Conservation (phyloP, 2,797 vertebrate species). For the Astyanax mexicanus region DNA sequence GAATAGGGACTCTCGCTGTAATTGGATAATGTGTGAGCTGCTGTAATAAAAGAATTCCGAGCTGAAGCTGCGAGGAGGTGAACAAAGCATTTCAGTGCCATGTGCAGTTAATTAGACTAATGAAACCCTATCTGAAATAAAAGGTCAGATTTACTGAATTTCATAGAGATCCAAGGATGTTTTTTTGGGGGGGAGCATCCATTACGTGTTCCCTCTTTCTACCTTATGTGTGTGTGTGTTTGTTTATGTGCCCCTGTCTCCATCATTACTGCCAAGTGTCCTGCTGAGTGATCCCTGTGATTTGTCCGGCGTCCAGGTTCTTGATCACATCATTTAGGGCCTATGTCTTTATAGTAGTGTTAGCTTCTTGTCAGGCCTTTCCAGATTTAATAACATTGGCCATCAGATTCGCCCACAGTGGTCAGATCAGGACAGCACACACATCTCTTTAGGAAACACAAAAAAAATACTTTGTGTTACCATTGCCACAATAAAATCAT, state of each 20-base stretch:
- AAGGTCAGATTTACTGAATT: conserved; percentile 58
- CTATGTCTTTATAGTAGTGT: neutral
- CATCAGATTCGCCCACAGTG: neutral
- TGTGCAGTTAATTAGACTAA: conserved; percentile 57
- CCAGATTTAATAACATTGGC: neutral
- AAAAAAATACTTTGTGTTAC: neutral
- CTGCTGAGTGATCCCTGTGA: conserved; percentile 36
- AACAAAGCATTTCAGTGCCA: conserved; percentile 41
- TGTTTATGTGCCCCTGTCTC: neutral
- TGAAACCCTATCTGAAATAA: conserved; percentile 55
- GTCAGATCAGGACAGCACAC: conserved; percentile 9
- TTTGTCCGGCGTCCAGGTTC: conserved; percentile 32
- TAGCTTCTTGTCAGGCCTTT: neutral
- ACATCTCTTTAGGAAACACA: conserved; percentile 1
- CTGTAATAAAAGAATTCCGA: conserved; percentile 32
- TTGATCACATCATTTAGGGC: conserved; percentile 13
- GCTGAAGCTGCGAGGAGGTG: conserved; percentile 34
- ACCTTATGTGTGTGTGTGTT: neutral
- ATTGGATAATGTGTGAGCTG: conserved; percentile 12
- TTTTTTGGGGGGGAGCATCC: neutral
- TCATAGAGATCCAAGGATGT: conserved; percentile 47
- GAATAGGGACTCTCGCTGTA: conserved; percentile 4
- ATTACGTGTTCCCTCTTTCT: conserved; percentile 24
- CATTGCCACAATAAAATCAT: neutral
- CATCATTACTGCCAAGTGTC: conserved; percentile 3